Base-by-base conservation (phyloP, 2,888 invertebrate genomes). In the Unio delphinus region DNA sequence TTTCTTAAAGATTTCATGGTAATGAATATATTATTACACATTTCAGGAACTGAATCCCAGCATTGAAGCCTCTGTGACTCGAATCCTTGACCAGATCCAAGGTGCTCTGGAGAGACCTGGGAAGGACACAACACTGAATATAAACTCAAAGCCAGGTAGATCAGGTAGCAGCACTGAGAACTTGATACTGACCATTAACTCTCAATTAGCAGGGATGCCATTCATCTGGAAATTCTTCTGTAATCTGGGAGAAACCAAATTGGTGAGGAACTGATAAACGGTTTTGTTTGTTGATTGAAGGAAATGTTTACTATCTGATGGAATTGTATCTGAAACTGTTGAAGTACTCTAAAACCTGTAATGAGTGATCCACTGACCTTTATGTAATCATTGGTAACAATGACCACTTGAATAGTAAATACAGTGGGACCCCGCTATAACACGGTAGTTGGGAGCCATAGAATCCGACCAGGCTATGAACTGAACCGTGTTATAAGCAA, bases 1-100 rank as follows among this genome's bases (percentile, higher is more conserved):
- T 45, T 45, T 45, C 45, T 11, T 45, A 45, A 45, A 45, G 45
- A 45, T 11, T 11, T 45, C 11, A 45, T 45, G 45, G 45, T 45
- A 45, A 45, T 45, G 11, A 45, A 7, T 7, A 34, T 34, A 61
- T 20, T 61, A 1, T 56, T 30, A n/a, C 8, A 30, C 26, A 69
- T 70, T 73, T 55, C 75, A 87, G 87, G 82, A 84, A 76, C 69
- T 87, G 4, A 87, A 87, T 73, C 86, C 86, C 18, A 84, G 82
- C 56, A 80, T 87, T 57, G 86, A 87, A 67, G 87, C 87, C 7
- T 82, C 85, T 28, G 54, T 83, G 4, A 70, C 77, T 18, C 82
- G 84, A 64, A 80, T 87, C 11, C 69, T 87, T 61, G 83, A 85
- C 64, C 86, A 86, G 65, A 85, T 87, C 20, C 72, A 80, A 56